Evolutionary conservation across 2,113 vertebrate species (phyloP), one percentile per base, ranked within the genome.

Genomic region (Triplophysa tibetana): DNA sequence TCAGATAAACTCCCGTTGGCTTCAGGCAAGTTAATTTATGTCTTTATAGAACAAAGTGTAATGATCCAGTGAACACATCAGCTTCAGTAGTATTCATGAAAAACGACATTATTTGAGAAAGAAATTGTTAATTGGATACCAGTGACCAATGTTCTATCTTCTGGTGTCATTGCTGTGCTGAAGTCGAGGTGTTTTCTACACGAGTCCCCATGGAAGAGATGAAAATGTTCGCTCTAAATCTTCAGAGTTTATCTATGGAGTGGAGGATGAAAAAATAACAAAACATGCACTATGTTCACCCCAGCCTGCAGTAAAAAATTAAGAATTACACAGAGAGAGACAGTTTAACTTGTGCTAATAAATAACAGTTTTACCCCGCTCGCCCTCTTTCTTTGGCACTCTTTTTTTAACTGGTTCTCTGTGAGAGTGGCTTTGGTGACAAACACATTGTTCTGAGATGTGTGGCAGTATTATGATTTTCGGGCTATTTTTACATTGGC

Each of bases 391-490:
- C 33, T 48, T 73, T 80, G 52, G 76, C 67, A 85, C 41, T 17
- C 74, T 70, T 16, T 58, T n/a, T 58, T n/a, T 19, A 56, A 56
- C 84, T 82, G 86, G 80, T 79, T 61, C 92, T 52, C 84, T 73
- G 82, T 84, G 92, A 94, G 92, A 90, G 89, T 94, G 94, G 94
- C 92, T 88, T 92, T 26, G 48, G 61, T 77, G 50, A 16, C n/a
- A 19, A 13, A 21, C 33, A 56, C 9, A 24, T 38, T 13, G 19
- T 29, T 63, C 11, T 41, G 38, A 61, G 70, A 3, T 6, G n/a
- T 73, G 38, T 60, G 38, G 33, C 41, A n/a, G 50, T 3, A 1
- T 58, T 19, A 58, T 4, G 12, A 7, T 45, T 14, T 26, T 45
- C 38, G 2, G 52, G 29, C 38, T 41, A 50, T 38, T 38, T 14